Evolutionary conservation across 2,113 vertebrate species (phyloP).

Genomic region (Myotis yumanensis): DNA sequence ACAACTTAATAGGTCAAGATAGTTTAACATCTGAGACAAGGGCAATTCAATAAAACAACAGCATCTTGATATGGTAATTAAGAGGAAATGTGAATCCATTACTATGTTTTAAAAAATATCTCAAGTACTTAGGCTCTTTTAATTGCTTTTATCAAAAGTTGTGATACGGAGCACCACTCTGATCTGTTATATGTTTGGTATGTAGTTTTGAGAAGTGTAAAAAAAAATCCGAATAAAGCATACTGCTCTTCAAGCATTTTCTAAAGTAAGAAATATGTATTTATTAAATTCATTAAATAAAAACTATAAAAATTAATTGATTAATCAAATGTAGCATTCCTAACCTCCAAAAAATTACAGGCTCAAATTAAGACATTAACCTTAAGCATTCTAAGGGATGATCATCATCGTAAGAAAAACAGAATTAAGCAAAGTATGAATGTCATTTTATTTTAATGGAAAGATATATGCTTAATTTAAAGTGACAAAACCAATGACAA

Average conservation of each 20-base stretch:
- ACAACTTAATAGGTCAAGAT: conserved; percentile 92
- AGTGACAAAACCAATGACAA: conserved; percentile 55
- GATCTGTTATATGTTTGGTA: conserved; percentile 34
- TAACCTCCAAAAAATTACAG: conserved; percentile 37
- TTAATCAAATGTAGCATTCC: conserved; percentile 60
- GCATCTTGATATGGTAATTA: conserved; percentile 90
- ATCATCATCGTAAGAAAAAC: conserved; percentile 52
- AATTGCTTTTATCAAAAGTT: conserved; percentile 72
- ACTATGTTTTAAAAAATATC: conserved; percentile 79
- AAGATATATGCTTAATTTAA: conserved; percentile 17
- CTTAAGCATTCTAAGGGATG: conserved; percentile 58
- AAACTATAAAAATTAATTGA: conserved; percentile 62
- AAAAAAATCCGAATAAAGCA: conserved; percentile 49
- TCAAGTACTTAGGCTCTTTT: conserved; percentile 74
- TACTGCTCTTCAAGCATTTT: conserved; percentile 51
- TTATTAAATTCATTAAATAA: conserved; percentile 63
- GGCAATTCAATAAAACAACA: conserved; percentile 90
- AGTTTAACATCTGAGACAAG: conserved; percentile 91
- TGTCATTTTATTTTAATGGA: conserved; percentile 52
- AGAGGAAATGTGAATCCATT: conserved; percentile 88
- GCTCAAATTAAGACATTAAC: conserved; percentile 69
- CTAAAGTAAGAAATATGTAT: conserved; percentile 52
- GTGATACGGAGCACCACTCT: conserved; percentile 24
- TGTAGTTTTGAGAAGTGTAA: conserved; percentile 51
- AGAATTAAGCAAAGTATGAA: conserved; percentile 15